These are phyloP conservation scores for Druceiella hillmani DNA, from an alignment of 2,888 invertebrate species.

Conservation along the genomic window DNA sequence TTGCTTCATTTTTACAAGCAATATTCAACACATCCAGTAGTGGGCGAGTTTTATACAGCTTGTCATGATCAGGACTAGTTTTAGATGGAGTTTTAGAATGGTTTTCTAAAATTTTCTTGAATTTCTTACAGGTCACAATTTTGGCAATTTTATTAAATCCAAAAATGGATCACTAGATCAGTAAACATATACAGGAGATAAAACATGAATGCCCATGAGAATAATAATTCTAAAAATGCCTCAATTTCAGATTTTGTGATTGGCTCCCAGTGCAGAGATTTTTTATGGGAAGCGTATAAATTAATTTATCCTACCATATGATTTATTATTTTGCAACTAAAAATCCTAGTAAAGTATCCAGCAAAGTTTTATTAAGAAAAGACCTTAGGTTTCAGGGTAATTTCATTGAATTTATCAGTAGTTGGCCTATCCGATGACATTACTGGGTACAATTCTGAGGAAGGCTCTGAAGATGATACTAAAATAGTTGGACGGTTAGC, in stretches of 20 bases:
- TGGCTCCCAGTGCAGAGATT: too few species aligned
- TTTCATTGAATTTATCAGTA: conserved; percentile 13
- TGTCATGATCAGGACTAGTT: conserved; percentile 16
- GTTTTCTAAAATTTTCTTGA: too few species aligned
- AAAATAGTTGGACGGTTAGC: conserved; percentile 9
- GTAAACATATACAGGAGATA: conserved; percentile 19
- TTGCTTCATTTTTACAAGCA: too few species aligned
- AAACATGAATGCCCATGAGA: conserved; percentile 19
- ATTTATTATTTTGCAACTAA: too few species aligned
- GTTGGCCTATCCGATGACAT: conserved; percentile 10
- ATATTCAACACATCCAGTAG: too few species aligned
- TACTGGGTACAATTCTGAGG: conserved; percentile 10
- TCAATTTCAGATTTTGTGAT: conserved; percentile 12
- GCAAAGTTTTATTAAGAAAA: too few species aligned
- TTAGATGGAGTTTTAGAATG: too few species aligned
- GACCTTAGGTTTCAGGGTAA: conserved; percentile 9
- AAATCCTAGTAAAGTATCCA: too few species aligned
- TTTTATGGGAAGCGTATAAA: conserved; percentile 18
- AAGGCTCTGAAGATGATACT: conserved; percentile 6
- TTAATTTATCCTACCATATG: conserved; percentile 17
- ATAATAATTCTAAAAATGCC: conserved; percentile 22
- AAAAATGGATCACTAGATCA: conserved; percentile 20
- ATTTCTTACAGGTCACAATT: conserved; percentile 13
- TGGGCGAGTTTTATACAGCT: background rate
- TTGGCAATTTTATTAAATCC: too few species aligned